These are phyloP conservation scores for Amblyraja radiata DNA, from an alignment of 2,797 vertebrate species.

Conservation along the genomic window DNA sequence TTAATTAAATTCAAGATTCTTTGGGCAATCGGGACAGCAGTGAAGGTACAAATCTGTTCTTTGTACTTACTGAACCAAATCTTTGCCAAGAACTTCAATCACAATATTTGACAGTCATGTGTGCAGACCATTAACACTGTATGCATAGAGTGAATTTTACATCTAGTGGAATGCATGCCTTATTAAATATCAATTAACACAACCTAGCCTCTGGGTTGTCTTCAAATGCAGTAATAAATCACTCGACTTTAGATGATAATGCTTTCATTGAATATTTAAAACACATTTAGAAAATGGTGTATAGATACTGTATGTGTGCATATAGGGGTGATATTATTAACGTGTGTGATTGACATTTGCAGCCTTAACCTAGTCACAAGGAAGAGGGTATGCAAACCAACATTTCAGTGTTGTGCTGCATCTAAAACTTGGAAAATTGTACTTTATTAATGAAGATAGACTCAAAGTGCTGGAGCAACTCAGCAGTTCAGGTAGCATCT, in stretches of 20 bases:
- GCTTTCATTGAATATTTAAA: constrained; percentile 37
- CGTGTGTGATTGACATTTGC: neutral
- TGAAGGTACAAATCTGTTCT: neutral
- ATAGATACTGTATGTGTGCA: neutral
- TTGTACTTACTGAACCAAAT: constrained; percentile 5
- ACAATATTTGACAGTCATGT: constrained; percentile 31
- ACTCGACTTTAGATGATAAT: constrained; percentile 2
- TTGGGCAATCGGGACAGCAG: neutral
- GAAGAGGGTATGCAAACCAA: neutral
- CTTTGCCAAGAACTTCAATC: constrained; percentile 29
- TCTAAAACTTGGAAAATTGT: neutral
- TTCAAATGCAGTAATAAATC: constrained; percentile 22
- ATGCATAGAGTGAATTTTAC: constrained; percentile 24
- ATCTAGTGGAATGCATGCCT: constrained; percentile 29
- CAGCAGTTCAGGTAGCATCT: no score
- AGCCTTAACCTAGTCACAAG: neutral
- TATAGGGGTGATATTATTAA: neutral
- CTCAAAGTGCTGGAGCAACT: no score
- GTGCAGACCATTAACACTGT: constrained; percentile 13
- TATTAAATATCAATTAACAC: constrained; percentile 38
- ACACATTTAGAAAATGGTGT: neutral
- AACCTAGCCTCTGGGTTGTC: constrained; percentile 24
- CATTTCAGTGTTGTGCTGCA: no score
- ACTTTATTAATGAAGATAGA: no score
- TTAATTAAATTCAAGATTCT: neutral